Percentiles rank a stretch among this genome's conserved stretches.
These are phyloP conservation scores for Calidris pugnax DNA, from an alignment of 2,113 vertebrate genomes.

Conservation along the genomic window DNA sequence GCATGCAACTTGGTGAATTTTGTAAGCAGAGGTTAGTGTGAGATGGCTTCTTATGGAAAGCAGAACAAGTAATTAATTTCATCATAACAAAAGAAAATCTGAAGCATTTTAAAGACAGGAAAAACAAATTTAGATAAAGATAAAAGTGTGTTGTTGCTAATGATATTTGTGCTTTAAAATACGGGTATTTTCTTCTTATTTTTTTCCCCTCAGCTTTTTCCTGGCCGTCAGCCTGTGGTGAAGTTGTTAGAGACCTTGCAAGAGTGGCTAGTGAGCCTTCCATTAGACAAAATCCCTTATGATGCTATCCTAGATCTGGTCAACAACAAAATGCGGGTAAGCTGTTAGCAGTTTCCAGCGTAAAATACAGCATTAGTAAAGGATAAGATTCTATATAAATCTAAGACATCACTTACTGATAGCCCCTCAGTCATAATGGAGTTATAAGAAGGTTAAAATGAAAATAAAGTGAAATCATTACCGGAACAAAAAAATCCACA, in stretches of 20 bases:
- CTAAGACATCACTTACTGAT: conserved; percentile 46
- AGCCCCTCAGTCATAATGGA: conserved; percentile 42
- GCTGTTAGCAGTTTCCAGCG: conserved; percentile 5
- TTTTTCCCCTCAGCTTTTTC: conserved; percentile 81
- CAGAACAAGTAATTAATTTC: background rate
- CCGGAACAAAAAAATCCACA: background rate
- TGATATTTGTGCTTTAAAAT: background rate
- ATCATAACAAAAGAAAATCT: background rate
- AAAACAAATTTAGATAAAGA: background rate
- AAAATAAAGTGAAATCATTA: conserved; percentile 29
- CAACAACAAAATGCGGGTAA: conserved; percentile 96
- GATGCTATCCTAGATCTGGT: conserved; percentile 91
- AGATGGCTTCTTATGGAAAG: background rate
- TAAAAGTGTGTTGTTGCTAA: background rate
- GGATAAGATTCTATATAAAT: conserved; percentile 14
- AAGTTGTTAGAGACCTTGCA: conserved; percentile 91
- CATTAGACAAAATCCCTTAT: conserved; percentile 90
- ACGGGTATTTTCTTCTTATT: background rate
- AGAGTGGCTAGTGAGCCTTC: conserved; percentile 92
- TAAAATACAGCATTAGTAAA: conserved; percentile 29
- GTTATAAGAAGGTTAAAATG: conserved; percentile 67
- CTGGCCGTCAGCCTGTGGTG: conserved; percentile 83
- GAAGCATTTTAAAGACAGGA: background rate
- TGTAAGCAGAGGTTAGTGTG: background rate
- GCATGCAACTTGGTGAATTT: background rate